Conservation (phyloP, 2,797 vertebrate species). For the Loriculus beryllinus region DNA sequence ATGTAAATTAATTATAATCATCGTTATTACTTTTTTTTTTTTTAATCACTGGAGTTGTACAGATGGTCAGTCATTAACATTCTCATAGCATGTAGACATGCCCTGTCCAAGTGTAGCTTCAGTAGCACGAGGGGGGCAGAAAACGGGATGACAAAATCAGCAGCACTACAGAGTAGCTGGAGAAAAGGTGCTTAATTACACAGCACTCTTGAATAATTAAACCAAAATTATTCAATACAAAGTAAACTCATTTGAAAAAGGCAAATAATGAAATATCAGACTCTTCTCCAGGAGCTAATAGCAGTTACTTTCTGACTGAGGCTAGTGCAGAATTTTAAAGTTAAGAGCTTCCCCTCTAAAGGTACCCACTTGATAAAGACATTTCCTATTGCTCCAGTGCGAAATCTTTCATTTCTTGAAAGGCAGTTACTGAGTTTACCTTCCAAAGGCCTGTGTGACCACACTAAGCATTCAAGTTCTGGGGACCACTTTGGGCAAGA, state of each 20-base stretch:
- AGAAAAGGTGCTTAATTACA: neutral
- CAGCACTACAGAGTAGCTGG: neutral
- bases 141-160: neutral
- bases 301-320: neutral
- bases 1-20: neutral
- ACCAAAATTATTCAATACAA: neutral
- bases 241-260: neutral
- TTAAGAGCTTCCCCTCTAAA: neutral
- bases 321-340: neutral
- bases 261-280: neutral
- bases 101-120: neutral
- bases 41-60: neutral
- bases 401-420: neutral
- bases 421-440: neutral
- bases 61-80: neutral
- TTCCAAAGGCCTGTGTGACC: neutral
- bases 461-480: neutral
- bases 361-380: neutral
- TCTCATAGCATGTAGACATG: rapidly evolving
- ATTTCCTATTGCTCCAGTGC: neutral
- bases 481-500: neutral
- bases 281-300: neutral
- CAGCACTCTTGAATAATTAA: neutral
- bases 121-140: neutral
- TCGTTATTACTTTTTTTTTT: rapidly evolving